These are phyloP conservation scores for Ptilorrhoa leucosticta DNA, from an alignment of 2,113 vertebrate genomes.

Conservation along the genomic window DNA sequence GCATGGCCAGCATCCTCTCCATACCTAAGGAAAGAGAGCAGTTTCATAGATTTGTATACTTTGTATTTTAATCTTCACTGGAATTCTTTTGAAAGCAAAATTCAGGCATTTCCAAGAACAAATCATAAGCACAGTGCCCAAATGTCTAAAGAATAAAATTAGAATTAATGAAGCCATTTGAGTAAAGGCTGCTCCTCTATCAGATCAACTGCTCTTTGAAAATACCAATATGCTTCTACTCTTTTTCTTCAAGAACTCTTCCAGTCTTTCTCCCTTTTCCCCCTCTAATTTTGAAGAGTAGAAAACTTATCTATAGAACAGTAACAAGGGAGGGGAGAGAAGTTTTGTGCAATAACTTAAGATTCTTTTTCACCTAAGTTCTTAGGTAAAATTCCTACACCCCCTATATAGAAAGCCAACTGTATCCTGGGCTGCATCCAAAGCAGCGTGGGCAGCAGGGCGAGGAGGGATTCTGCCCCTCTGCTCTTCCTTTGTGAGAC, in stretches of 20 bases:
- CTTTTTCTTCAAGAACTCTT: not conserved
- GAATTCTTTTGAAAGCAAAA: not conserved
- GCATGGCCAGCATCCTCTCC: constrained; percentile 88
- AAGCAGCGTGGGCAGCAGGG: not conserved
- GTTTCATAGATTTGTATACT: not conserved
- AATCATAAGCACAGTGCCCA: not conserved
- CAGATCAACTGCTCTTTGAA: not conserved
- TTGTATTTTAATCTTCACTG: not conserved
- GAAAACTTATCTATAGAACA: not conserved
- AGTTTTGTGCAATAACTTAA: not conserved
- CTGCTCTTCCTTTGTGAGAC: not conserved
- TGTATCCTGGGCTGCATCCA: not conserved
- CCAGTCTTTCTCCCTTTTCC: not conserved
- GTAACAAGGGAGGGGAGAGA: not conserved
- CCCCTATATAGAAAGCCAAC: not conserved
- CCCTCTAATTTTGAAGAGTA: not conserved
- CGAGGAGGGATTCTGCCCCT: not conserved
- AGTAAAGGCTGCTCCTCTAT: not conserved
- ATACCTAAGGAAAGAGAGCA: constrained; percentile 79
- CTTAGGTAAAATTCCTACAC: not conserved
- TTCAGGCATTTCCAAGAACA: not conserved
- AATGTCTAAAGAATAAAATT: not conserved
- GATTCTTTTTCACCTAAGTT: not conserved
- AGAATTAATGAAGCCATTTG: not conserved
- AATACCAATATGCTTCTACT: not conserved